phyloP scores from a whole-genome alignment of 2,113 vertebrate species.

The Oceanites oceanicus region DNA sequence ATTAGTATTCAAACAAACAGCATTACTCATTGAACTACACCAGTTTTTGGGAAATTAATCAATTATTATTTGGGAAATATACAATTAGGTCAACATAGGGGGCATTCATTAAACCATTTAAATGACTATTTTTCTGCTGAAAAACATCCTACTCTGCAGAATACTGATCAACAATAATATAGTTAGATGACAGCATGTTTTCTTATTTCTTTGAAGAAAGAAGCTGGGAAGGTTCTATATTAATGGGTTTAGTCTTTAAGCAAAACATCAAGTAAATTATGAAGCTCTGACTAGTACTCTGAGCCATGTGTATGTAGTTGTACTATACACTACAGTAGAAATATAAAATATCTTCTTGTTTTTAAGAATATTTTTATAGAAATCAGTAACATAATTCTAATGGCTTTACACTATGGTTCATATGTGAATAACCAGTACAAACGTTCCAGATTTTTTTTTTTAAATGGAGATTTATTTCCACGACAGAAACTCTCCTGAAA shows the following conservation, averaged over 20 bases:
- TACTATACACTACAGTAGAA: neutral
- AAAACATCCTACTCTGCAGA: neutral
- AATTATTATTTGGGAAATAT: neutral
- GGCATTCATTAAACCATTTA: neutral
- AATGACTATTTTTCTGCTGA: neutral
- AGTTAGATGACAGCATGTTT: neutral
- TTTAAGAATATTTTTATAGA: neutral
- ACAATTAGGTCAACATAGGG: neutral
- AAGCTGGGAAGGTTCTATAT: neutral
- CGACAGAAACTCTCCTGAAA: neutral
- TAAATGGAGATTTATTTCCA: neutral
- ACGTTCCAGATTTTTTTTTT: neutral
- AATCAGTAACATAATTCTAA: neutral
- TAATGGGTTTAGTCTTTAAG: neutral
- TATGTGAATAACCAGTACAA: neutral
- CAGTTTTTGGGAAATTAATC: neutral
- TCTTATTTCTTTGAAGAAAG: neutral
- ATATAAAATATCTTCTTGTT: neutral
- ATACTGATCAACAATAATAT: neutral
- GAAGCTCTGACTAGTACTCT: neutral
- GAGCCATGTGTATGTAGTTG: neutral
- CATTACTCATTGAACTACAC: neutral
- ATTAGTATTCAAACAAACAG: neutral
- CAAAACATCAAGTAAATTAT: neutral
- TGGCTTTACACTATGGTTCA: neutral